Conservation (phyloP, 2,888 invertebrate species). For the Oscheius sp. region DNA sequence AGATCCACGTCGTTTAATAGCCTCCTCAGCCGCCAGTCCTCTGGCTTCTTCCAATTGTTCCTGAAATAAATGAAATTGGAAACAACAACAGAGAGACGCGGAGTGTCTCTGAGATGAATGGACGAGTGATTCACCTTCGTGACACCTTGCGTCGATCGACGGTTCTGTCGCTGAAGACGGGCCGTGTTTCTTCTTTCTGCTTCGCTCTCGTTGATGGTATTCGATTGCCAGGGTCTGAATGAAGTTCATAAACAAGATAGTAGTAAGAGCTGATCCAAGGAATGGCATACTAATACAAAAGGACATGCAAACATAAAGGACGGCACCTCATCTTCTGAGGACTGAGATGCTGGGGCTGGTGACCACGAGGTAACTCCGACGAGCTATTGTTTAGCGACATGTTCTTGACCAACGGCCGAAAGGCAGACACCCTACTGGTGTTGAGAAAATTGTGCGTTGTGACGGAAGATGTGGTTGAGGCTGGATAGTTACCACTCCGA, state of each 20-base stretch:
- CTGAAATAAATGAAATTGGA: conserved; percentile 27
- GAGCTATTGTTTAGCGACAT: conserved; percentile 1
- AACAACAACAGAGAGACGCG: background rate
- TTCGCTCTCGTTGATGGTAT: conserved; percentile 65
- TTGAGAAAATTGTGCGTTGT: conserved; percentile 28
- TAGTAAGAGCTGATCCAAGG: background rate
- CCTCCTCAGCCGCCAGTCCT: conserved; percentile 45
- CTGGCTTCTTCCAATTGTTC: conserved; percentile 57
- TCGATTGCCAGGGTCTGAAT: conserved; percentile 66
- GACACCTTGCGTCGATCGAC: conserved; percentile 67
- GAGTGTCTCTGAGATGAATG: too few relatives aligned
- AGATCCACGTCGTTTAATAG: conserved; percentile 28
- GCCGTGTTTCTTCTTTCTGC: conserved; percentile 66
- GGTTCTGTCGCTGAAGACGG: conserved; percentile 62
- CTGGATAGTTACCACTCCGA: conserved; percentile 35
- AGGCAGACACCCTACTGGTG: conserved; percentile 47
- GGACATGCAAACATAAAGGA: conserved; percentile 11
- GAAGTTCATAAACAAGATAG: background rate
- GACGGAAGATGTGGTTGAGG: background rate
- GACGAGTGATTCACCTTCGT: conserved; percentile 40
- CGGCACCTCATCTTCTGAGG: conserved; percentile 48
- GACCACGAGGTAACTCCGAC: conserved; percentile 41
- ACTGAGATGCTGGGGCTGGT: conserved; percentile 48
- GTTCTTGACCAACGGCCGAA: conserved; percentile 37
- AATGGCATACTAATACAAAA: background rate